These are phyloP conservation scores for Dicroscelio sp. DNA, from an alignment of 2,888 invertebrate genomes.

Conservation along the genomic window DNA sequence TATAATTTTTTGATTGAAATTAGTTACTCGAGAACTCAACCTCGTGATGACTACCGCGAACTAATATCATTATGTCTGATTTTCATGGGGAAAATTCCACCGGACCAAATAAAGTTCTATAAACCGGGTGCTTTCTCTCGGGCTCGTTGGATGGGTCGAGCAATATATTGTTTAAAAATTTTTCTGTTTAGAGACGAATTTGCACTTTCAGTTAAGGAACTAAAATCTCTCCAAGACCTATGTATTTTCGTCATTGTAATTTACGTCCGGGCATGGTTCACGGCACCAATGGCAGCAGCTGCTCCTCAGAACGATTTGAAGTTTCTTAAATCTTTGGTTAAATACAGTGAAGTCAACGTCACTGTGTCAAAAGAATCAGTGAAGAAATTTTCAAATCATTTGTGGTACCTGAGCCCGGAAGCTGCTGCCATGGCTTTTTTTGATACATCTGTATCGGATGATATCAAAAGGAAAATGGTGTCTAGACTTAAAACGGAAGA, in stretches of 20 bases:
- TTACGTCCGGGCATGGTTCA: slow-evolving; percentile 1
- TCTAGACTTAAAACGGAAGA: slow-evolving; percentile 36
- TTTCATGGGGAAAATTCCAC: slow-evolving; percentile 80
- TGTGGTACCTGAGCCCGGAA: slow-evolving; percentile 77
- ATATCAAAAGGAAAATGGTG: slow-evolving; percentile 61
- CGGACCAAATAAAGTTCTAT: slow-evolving; percentile 76
- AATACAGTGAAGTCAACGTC: slow-evolving; percentile 15
- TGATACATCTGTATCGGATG: slow-evolving; percentile 39
- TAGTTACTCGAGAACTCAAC: slow-evolving; percentile 59
- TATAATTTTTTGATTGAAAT: slow-evolving; percentile 28
- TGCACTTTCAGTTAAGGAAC: slow-evolving; percentile 74
- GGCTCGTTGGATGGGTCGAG: slow-evolving; percentile 86
- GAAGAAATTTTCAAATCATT: slow-evolving; percentile 56
- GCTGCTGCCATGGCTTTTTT: slow-evolving; percentile 69
- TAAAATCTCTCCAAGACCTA: slow-evolving; percentile 45
- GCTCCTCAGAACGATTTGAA: slow-evolving; percentile 77
- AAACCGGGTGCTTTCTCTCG: slow-evolving; percentile 84
- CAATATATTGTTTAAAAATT: slow-evolving; percentile 72
- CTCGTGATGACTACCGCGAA: slow-evolving; percentile 83
- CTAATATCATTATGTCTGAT: slow-evolving; percentile 81
- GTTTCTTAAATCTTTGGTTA: slow-evolving; percentile 72
- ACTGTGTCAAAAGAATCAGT: slow-evolving; percentile 41
- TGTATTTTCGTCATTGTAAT: slow-evolving; percentile 41
- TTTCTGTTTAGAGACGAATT: slow-evolving; percentile 82
- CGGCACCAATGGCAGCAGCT: slow-evolving; percentile 49